Evolutionary conservation across 2,888 invertebrate species (phyloP).

Genomic region (Temnothorax rugatulus): DNA sequence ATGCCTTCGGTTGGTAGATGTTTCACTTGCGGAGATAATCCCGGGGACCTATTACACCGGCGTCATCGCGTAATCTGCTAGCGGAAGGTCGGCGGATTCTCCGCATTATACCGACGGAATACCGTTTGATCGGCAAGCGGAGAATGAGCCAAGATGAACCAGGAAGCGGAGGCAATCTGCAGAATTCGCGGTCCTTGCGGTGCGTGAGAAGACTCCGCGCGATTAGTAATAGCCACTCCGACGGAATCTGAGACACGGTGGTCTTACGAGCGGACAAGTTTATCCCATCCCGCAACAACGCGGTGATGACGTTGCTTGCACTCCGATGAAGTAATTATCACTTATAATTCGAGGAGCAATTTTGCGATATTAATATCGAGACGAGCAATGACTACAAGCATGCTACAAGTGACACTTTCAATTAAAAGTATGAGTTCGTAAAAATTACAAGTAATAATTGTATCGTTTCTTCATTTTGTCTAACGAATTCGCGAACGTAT

Average conservation of each 20-base stretch:
- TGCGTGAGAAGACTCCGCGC: conserved; percentile 73
- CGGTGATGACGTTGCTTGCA: conserved; percentile 10
- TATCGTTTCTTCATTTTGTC: background rate
- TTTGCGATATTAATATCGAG: conserved; percentile 51
- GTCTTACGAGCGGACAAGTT: conserved; percentile 47
- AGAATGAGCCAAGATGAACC: conserved; percentile 68
- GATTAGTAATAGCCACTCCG: conserved; percentile 69
- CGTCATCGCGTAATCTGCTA: conserved; percentile 67
- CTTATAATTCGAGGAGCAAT: conserved; percentile 61
- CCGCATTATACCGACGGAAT: conserved; percentile 71
- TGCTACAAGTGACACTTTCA: background rate
- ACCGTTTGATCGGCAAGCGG: conserved; percentile 69
- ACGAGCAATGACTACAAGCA: background rate
- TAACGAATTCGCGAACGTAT: background rate
- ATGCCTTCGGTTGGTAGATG: conserved; percentile 30
- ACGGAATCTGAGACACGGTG: conserved; percentile 70
- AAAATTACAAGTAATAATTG: background rate
- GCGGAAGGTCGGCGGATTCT: conserved; percentile 62
- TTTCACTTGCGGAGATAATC: conserved; percentile 45
- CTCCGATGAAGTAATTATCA: conserved; percentile 65
- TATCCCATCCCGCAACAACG: conserved; percentile 45
- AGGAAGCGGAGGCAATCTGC: conserved; percentile 75
- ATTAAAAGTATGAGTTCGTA: background rate
- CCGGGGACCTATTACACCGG: conserved; percentile 52
- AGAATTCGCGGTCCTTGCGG: conserved; percentile 77